Base-by-base conservation (phyloP, 2,113 vertebrate species). In the Cygnus atratus region DNA sequence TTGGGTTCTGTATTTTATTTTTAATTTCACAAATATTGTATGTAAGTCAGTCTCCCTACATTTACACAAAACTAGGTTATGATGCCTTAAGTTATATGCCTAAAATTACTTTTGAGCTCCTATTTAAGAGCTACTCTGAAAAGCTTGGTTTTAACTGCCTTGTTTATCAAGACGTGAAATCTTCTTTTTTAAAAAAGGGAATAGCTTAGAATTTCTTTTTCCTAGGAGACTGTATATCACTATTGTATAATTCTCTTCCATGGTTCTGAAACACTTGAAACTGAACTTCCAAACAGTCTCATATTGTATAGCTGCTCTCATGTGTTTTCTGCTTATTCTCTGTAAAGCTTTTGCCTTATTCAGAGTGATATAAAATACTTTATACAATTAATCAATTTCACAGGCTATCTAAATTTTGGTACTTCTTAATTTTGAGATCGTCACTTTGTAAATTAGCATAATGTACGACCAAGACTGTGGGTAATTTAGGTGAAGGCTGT, bases 381-480 rank as follows among this genome's bases (percentile, higher is more conserved):
- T 31, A 9, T 39, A 29, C 48, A 54, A n/a, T 54, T 19, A 29
- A 78, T 46, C 3, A 81, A 2, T 90, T 87, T 57, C 44, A 46
- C 13, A 46, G 3, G 1, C 68, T 72, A 33, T 68, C n/a, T 61
- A 39, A 39, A 35, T 19, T 50, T 37, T 62, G 21, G 2, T 14
- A 59, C 12, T 59, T 77, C 10, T 16, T 73, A 25, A 41, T 50
- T 93, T 50, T 21, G 43, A 59, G 41, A 10, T 63, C 41, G 17
- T 72, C 29, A 17, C 54, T 55, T 65, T 31, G 52, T 67, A 92
- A 93, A 74, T 66, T 22, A 74, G 13, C 8, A 39, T 20, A 17
- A 41, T 8, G 1, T 1, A 9, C 73, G 0, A 0, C 37, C 79
- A 26, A 71, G 37, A 33, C 9, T 37, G 4, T 6, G 20, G 29